Base-by-base conservation (phyloP, 2,113 vertebrate genomes). In the Scartelaos histophorus region DNA sequence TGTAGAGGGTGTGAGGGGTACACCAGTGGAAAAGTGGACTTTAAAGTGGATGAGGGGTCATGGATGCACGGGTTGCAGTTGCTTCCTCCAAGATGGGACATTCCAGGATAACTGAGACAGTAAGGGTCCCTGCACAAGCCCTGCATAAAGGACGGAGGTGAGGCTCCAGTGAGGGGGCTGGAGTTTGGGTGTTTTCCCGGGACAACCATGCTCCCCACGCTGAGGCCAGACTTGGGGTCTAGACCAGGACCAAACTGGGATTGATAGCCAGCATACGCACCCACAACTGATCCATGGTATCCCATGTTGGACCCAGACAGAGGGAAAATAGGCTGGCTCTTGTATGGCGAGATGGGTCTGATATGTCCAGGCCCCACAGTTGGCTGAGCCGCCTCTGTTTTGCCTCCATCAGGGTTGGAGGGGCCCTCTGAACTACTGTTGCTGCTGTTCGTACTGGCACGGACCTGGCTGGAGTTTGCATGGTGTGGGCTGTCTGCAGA, bases 61-160 rank as follows among this genome's bases (percentile, higher is more conserved):
- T 97, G 96, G 67, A 95, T 93, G 83, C 96, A 98, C 82, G 96
- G 95, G 85, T 95, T 95, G 92, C 97, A 98, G 94, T 94, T 94
- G 87, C 93, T 92, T 73, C 95, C 94, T 0, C 95, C 94, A 3
- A 98, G 92, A 82, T 96, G 96, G 17, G 96, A 95, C 71, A 96
- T 92, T 69, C 94, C 92, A 69, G 97, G 96, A 87, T 97, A 99
- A 86, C 95, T 96, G 72, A 98, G 92, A 86, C 97, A 99, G 66
- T 98, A 99, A 1, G 97, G 97, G 94, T 99, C 97, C 87, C 97
- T 90, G 92, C 97, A 99, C 80, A 98, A 91, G 89, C 96, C 94
- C 90, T 98, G 97, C 95, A 99, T 95, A 92, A 98, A 97, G 74
- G 97, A 96, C 0, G 97, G 96, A 1, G 96, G 96, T 13, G 97